A percentile compares a stretch with the other conserved stretches of the same genome.
phyloP scores from a whole-genome alignment of 2,888 invertebrate genomes.

The Patella ulyssiponensis region DNA sequence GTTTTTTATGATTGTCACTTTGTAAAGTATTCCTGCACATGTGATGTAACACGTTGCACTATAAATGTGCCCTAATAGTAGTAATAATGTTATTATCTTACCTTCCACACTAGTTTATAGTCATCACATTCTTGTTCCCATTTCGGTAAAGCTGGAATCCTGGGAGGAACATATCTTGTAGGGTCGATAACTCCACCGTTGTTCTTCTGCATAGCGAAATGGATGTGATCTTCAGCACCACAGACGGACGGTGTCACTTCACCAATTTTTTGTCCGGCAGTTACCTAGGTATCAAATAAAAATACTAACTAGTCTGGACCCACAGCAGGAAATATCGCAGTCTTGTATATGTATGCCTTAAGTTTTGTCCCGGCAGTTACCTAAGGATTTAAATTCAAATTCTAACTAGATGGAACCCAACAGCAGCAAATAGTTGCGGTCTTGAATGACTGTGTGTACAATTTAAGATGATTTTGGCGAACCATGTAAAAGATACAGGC shows the following conservation, averaged over 20 bases:
- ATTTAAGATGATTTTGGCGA: too few species aligned
- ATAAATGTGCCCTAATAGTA: background rate
- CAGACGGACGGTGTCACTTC: conserved; percentile 37
- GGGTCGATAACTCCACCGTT: conserved; percentile 42
- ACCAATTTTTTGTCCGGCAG: conserved; percentile 51
- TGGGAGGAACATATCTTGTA: conserved; percentile 41
- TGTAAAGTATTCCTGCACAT: background rate
- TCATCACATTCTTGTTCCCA: conserved; percentile 56
- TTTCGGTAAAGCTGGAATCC: conserved; percentile 39
- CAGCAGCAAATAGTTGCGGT: too few species aligned
- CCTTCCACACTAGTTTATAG: conserved; percentile 50
- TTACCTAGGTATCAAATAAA: conserved; percentile 37
- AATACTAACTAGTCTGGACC: too few species aligned
- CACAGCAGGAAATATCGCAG: too few species aligned
- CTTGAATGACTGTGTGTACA: too few species aligned
- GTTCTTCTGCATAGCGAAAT: conserved; percentile 47
- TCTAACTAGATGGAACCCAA: too few species aligned
- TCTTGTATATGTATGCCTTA: too few species aligned
- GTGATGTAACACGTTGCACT: too few species aligned
- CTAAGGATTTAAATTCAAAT: too few species aligned
- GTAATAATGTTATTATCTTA: conserved; percentile 16
- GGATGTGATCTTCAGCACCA: conserved; percentile 47
- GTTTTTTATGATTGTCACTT: conserved; percentile 9
- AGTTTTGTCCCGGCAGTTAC: too few species aligned
- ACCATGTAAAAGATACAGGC: too few species aligned